Conservation (phyloP, 2,797 vertebrate species). For the Sebastiscus albofasciatus region DNA sequence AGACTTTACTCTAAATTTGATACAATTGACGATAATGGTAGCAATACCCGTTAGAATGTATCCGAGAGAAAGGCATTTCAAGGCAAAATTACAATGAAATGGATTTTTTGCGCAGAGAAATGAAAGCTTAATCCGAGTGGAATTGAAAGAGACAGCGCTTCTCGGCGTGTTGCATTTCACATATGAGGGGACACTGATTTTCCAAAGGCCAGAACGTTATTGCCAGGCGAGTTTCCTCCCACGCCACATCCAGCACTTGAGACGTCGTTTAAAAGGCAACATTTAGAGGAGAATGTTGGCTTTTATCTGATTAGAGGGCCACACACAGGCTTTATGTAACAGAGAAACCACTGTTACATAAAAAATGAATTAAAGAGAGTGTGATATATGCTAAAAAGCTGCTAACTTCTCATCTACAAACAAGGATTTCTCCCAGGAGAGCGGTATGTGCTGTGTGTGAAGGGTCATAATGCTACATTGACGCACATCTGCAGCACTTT, state of each 20-base stretch:
- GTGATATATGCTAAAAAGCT: not conserved
- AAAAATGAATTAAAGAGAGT: not conserved
- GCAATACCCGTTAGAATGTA: not conserved
- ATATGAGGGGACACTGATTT: conserved; percentile 11
- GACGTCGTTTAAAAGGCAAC: not conserved
- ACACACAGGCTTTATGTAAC: not conserved
- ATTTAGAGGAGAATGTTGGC: not conserved
- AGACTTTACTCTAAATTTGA: conserved; percentile 9
- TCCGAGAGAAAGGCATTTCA: not conserved
- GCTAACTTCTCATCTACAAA: not conserved
- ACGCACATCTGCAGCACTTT: conserved; percentile 5
- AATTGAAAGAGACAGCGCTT: conserved; percentile 30
- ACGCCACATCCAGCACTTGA: not conserved
- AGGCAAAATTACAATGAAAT: conserved; percentile 24
- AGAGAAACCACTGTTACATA: not conserved
- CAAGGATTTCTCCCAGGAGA: not conserved
- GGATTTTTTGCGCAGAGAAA: conserved; percentile 12
- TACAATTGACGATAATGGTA: conserved; percentile 21
- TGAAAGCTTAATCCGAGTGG: conserved; percentile 7
- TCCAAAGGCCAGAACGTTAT: conserved; percentile 16
- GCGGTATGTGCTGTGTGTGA: not conserved
- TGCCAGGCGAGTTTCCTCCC: not conserved
- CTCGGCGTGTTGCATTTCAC: conserved; percentile 2
- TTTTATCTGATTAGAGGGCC: not conserved
- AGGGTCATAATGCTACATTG: not conserved